Percentiles rank a stretch among this genome's conserved stretches.
These are phyloP conservation scores for Autographa gamma DNA, from an alignment of 2,888 invertebrate genomes.

Conservation along the genomic window DNA sequence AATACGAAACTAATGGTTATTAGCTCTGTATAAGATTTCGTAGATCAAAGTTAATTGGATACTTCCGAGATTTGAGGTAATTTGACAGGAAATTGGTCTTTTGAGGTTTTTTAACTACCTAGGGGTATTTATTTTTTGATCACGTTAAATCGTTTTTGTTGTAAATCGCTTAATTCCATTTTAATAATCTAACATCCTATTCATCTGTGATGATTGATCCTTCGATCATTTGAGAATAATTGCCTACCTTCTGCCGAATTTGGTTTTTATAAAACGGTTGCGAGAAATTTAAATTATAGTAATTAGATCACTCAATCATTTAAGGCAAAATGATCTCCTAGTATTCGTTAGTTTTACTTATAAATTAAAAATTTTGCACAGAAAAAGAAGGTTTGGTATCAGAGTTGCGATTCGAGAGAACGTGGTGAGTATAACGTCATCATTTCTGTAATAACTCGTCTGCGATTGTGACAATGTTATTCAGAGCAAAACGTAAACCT, in stretches of 20 bases:
- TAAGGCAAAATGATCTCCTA: no score
- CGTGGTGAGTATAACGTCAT: slow-evolving; percentile 18
- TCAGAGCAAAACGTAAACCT: slow-evolving; percentile 45
- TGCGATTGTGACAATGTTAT: slow-evolving; percentile 35
- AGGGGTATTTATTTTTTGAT: not conserved
- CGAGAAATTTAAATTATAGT: no score
- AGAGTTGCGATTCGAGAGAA: not conserved
- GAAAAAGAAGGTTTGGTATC: not conserved
- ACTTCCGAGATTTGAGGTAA: not conserved
- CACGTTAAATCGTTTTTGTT: not conserved
- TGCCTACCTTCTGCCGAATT: not conserved
- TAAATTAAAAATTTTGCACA: not conserved
- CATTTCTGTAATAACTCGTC: slow-evolving; percentile 21
- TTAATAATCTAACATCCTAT: not conserved
- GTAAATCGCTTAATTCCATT: not conserved
- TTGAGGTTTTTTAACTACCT: not conserved
- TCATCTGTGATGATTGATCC: not conserved
- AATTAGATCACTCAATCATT: no score
- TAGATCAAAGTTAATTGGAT: slow-evolving; percentile 3
- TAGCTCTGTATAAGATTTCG: slow-evolving; percentile 31
- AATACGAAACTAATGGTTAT: slow-evolving; percentile 46
- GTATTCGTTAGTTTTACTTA: not conserved
- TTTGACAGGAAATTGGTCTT: slow-evolving; percentile 8
- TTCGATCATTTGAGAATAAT: not conserved
- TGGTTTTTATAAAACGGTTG: not conserved